phyloP scores from a whole-genome alignment of 2,888 invertebrate genomes.

The Chrysolina oricalcia region DNA sequence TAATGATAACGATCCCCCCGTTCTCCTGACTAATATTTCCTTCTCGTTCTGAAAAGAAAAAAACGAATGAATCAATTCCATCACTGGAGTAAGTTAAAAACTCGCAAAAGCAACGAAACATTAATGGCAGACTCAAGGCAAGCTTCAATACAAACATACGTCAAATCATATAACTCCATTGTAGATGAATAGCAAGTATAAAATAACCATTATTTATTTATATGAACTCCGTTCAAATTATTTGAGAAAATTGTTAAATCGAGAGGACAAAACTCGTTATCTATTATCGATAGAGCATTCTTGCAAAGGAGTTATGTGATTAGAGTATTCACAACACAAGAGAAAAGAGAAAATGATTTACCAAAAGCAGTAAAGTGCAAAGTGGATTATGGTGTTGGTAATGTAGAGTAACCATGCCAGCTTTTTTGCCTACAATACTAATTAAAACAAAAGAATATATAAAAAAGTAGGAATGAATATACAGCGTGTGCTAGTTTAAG shows the following conservation, averaged over 20 bases:
- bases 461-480: not conserved
- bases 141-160: not conserved
- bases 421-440: conserved; percentile 54
- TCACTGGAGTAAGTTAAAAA: not conserved
- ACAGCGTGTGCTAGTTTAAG: too few relatives aligned
- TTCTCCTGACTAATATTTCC: conserved; percentile 72
- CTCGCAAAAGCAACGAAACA: not conserved
- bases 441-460: conserved; percentile 37
- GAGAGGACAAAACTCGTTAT: not conserved
- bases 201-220: too few relatives aligned
- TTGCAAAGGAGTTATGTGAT: not conserved
- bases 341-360: conserved; percentile 3
- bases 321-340: not conserved
- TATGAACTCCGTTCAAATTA: too few relatives aligned
- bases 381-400: conserved; percentile 45
- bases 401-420: conserved; percentile 53
- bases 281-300: not conserved
- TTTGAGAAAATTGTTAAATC: too few relatives aligned
- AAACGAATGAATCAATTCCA: not conserved
- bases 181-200: not conserved
- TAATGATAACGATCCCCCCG: conserved; percentile 85
- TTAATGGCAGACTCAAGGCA: not conserved
- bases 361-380: conserved; percentile 32
- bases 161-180: conserved; percentile 1
- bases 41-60: conserved; percentile 39